These are phyloP conservation scores for Epinephelus malabaricus DNA, from an alignment of 2,797 vertebrate genomes.

Conservation along the genomic window DNA sequence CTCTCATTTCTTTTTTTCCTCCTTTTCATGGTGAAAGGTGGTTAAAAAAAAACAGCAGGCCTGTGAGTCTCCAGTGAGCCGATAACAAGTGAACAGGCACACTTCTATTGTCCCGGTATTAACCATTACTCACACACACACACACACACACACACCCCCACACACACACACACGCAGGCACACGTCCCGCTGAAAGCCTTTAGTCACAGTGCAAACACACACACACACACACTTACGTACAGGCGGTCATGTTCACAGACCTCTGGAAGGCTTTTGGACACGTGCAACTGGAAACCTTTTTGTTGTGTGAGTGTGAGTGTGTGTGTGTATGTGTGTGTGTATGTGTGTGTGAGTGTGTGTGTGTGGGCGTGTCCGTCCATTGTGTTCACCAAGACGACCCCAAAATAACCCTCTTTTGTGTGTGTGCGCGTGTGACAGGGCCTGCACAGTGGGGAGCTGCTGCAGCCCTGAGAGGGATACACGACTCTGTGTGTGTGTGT, in stretches of 20 bases:
- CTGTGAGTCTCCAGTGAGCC: constrained; percentile 63
- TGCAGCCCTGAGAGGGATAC: constrained; percentile 20
- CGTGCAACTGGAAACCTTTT: constrained; percentile 31
- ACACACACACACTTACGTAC: constrained; percentile 38
- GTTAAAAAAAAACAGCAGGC: constrained; percentile 48
- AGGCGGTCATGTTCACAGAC: constrained; percentile 35
- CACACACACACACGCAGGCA: constrained; percentile 51
- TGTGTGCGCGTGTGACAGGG: constrained; percentile 33
- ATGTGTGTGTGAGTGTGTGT: background rate
- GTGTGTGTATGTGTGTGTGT: background rate
- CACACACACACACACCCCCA: constrained; percentile 43
- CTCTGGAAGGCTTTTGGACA: constrained; percentile 46
- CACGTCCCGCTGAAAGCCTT: constrained; percentile 66
- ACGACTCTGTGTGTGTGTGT: constrained; percentile 9
- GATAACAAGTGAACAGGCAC: constrained; percentile 77
- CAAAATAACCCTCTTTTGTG: constrained; percentile 67
- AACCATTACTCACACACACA: constrained; percentile 52
- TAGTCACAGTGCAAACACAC: constrained; percentile 65
- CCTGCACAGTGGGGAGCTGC: constrained; percentile 53
- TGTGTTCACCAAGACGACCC: constrained; percentile 56
- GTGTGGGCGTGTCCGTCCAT: constrained; percentile 42
- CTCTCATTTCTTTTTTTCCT: constrained; percentile 39
- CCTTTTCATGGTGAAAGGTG: constrained; percentile 55
- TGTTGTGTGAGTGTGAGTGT: background rate
- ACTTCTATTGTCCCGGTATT: constrained; percentile 75